Evolutionary conservation across 2,797 vertebrate species (phyloP), one percentile per base, ranked within the genome.

Genomic region (Arnoldichthys spilopterus): DNA sequence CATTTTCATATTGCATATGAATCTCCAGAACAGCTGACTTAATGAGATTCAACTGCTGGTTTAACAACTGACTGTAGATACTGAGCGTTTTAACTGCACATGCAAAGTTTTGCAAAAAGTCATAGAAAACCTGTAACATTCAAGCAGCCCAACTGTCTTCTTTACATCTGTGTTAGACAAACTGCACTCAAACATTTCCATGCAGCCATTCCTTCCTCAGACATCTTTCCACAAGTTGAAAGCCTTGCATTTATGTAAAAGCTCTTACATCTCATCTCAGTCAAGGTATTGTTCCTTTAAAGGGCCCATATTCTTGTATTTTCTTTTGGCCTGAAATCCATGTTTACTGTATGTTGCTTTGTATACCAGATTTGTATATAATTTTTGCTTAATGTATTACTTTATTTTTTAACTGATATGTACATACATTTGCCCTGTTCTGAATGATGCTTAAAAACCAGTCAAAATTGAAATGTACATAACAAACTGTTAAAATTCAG

Each of bases 141-240:
- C 24, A 45, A 24, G 62, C 62, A 66, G 16, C n/a, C 53, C 24
- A 28, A 45, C n/a, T 6, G 45, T 62, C 22, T 58, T 49, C 66
- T 62, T 22, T 54, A 49, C 5, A 66, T 37, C 51, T 30, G 16
- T 71, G 56, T 71, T 70, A 75, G 6, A 68, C n/a, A 78, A 45
- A 72, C 70, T 76, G 45, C 28, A 76, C 40, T 71, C 67, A 34
- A 76, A 63, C 34, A 28, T 28, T 24, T 45, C 45, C 79, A 83
- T 83, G 84, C 82, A 82, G 54, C 30, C 20, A 67, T 72, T 75
- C 49, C 13, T 15, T 54, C 43, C 26, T 34, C 70, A 67, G 26
- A 66, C 16, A 32, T 68, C 40, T 54, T 43, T 72, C 18, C 59
- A 43, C 34, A 69, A 51, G 26, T 43, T 77, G 68, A 64, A 72